These are phyloP conservation scores for Idaea dimidiata DNA, from an alignment of 2,888 invertebrate genomes.

Conservation along the genomic window DNA sequence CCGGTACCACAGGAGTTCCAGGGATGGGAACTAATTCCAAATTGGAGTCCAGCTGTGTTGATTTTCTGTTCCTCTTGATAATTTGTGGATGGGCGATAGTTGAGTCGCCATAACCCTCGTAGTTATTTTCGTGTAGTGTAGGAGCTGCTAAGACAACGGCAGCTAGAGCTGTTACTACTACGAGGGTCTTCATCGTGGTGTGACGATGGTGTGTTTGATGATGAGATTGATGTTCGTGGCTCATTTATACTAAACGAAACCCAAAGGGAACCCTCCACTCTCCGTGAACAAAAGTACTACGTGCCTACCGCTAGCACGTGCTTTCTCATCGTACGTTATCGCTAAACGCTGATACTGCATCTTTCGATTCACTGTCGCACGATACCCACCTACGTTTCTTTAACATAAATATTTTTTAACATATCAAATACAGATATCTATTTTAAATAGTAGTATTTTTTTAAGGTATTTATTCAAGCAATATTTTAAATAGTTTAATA, in stretches of 20 bases:
- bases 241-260: constrained; percentile 60
- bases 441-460: no score
- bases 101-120: constrained; percentile 30
- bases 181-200: constrained; percentile 65
- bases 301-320: constrained; percentile 41
- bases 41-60: constrained; percentile 35
- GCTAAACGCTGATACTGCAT: constrained; percentile 45
- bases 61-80: constrained; percentile 51
- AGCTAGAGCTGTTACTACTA: constrained; percentile 58
- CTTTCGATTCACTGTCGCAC: constrained; percentile 34
- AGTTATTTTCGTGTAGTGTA: constrained; percentile 38
- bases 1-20: constrained; percentile 14
- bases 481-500: no score
- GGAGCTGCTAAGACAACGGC: constrained; percentile 58
- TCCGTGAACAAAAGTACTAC: constrained; percentile 44
- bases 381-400: background rate
- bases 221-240: constrained; percentile 29
- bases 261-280: constrained; percentile 27
- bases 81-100: constrained; percentile 21
- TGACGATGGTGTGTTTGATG: constrained; percentile 50
- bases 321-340: constrained; percentile 17
- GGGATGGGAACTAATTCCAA: constrained; percentile 12
- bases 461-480: no score
- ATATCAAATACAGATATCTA: no score
- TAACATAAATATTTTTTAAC: no score